Conservation (phyloP, 2,888 invertebrate species). For the Drosophila barbarae region DNA sequence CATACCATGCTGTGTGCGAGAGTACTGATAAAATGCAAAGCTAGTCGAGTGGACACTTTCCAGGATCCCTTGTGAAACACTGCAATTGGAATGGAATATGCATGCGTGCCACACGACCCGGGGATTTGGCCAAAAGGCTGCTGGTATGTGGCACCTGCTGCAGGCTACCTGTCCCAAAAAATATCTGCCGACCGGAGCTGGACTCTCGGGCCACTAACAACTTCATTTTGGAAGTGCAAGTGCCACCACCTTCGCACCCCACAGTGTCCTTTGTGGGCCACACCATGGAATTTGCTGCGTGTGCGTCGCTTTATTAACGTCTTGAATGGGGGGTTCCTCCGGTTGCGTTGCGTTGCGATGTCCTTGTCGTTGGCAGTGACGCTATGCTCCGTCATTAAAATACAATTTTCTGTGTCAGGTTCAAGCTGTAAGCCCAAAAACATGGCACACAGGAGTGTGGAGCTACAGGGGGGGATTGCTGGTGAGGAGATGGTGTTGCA, state of each 20-base stretch:
- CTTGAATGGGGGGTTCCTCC: constrained; percentile 46
- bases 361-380: constrained; percentile 43
- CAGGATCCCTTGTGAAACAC: constrained; percentile 18
- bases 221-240: constrained; percentile 60
- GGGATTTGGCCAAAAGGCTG: constrained; percentile 20
- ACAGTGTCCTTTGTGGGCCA: not conserved
- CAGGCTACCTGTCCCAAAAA: constrained; percentile 43
- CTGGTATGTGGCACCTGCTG: constrained; percentile 36
- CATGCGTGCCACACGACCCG: constrained; percentile 54
- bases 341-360: constrained; percentile 20
- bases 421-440: constrained; percentile 64
- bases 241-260: constrained; percentile 9
- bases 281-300: constrained; percentile 53
- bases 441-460: constrained; percentile 21
- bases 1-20: not conserved
- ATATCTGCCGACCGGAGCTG: constrained; percentile 28
- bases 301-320: constrained; percentile 72
- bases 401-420: constrained; percentile 75
- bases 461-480: constrained; percentile 9
- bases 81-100: constrained; percentile 56
- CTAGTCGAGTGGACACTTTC: constrained; percentile 52
- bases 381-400: constrained; percentile 70
- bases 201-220: constrained; percentile 49
- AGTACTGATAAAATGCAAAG: constrained; percentile 41
- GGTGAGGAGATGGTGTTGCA: constrained; percentile 40